Percentiles rank a stretch among this genome's conserved stretches.
These are phyloP conservation scores for Coregonus sp. DNA, from an alignment of 2,797 vertebrate genomes.

Conservation along the genomic window DNA sequence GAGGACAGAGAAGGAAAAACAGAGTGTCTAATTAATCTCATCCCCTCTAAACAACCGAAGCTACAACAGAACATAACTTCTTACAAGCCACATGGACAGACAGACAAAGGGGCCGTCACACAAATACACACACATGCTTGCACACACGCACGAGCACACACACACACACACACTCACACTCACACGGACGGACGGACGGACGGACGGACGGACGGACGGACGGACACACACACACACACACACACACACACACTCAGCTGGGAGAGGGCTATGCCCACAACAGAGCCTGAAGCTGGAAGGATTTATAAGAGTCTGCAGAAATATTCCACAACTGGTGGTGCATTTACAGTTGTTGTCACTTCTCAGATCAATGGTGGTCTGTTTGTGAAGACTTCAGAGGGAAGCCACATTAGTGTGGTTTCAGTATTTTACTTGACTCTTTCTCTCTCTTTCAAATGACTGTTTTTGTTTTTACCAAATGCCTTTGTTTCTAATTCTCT, in stretches of 20 bases:
- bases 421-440: constrained; percentile 49
- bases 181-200: neutral
- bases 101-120: constrained; percentile 14
- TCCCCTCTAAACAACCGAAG: constrained; percentile 58
- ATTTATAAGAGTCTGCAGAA: constrained; percentile 28
- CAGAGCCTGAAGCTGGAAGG: constrained; percentile 44
- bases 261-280: constrained; percentile 58
- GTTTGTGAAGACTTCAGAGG: constrained; percentile 57
- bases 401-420: constrained; percentile 63
- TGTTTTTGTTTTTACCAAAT: constrained; percentile 22
- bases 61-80: constrained; percentile 65
- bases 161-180: constrained; percentile 26
- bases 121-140: neutral
- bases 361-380: constrained; percentile 53
- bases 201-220: constrained; percentile 18
- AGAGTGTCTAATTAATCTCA: constrained; percentile 44
- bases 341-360: constrained; percentile 55
- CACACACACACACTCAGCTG: constrained; percentile 44
- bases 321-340: constrained; percentile 29
- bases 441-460: constrained; percentile 34
- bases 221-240: constrained; percentile 30
- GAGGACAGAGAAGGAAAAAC: constrained; percentile 34
- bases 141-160: neutral
- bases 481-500: constrained; percentile 73
- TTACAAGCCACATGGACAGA: constrained; percentile 53